Percentiles rank a stretch among this genome's conserved stretches.
Conservation (phyloP, 1,140 invertebrate species). For the Macrotrachela quadricornifera region DNA sequence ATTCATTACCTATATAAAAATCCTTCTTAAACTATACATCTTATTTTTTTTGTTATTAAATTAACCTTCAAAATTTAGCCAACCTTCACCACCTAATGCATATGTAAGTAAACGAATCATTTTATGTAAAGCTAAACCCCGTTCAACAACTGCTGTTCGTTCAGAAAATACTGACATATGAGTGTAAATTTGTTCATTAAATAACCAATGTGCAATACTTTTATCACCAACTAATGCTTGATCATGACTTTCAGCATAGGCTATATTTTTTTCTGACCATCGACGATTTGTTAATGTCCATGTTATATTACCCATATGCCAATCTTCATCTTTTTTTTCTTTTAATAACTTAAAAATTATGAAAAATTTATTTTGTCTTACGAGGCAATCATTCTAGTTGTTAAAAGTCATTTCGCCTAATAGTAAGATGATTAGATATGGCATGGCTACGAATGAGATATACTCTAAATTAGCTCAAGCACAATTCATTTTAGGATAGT, state of each 20-base stretch:
- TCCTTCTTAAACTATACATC: constrained; percentile 32
- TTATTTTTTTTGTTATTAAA: too few species aligned
- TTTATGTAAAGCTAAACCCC: constrained; percentile 87
- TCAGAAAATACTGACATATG: constrained; percentile 63
- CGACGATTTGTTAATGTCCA: constrained; percentile 86
- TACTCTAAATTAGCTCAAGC: too few species aligned
- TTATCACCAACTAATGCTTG: constrained; percentile 95
- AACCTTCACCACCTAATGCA: constrained; percentile 59
- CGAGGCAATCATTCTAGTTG: too few species aligned
- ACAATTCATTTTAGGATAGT: too few species aligned
- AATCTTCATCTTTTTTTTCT: constrained; percentile 62
- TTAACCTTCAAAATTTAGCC: too few species aligned
- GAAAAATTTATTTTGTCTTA: too few species aligned
- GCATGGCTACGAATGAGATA: too few species aligned
- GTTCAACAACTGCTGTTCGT: constrained; percentile 47
- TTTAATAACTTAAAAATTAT: too few species aligned
- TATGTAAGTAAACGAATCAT: constrained; percentile 84
- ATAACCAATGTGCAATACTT: constrained; percentile 94
- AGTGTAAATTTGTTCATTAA: constrained; percentile 98
- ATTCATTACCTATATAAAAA: constrained; percentile 92
- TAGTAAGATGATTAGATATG: too few species aligned
- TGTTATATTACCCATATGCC: constrained; percentile 73
- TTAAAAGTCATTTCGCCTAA: too few species aligned
- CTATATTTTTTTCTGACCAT: constrained; percentile 80
- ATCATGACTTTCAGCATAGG: constrained; percentile 93